Evolutionary conservation across 2,888 invertebrate species (phyloP), one percentile per base, ranked within the genome.

Genomic region (Esperia sulphurella): DNA sequence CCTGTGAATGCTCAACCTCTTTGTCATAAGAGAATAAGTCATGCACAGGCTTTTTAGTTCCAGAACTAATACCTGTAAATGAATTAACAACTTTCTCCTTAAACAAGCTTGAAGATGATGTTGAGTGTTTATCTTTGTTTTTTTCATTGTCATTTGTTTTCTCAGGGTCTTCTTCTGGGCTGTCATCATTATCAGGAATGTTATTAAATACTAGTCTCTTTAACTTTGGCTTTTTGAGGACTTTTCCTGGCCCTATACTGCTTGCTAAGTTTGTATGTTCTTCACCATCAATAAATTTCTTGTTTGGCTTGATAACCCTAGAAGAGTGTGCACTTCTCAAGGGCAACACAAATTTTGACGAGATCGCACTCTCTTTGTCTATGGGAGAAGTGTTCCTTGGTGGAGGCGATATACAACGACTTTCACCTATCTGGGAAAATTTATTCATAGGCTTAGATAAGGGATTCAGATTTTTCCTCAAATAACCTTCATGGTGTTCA

Each of bases 281-380:
- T 54, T 92, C 92, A 52, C 92, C 92, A 68, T 95, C 95, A 48
- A 95, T 92, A 67, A 96, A 95, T 58, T 94, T 92, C 81, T 96
- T 97, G 70, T 96, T 96, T 38, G 97, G 96, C 75, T 95, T 97
- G 46, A 96, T 96, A 40, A 96, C 95, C 58, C 97, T 91, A 5
- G 96, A 96, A 39, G 96, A 96, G 75, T 96, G 94, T 12, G 92
- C 94, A 88, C 96, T 96, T 63, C 95, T 92, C 42, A 94, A 92
- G 13, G 96, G 96, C 53, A 96, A 82, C 31, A 95, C 92, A 88
- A 96, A 96, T 75, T 93, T 94, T 45, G 92, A 53, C 30, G 72
- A 64, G 52, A 58, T 65, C 9, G 65, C 68, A 61, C 59, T 71
- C 37, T 87, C 86, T 61, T 78, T 85, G 37, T 88, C 85, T 12